These are phyloP conservation scores for Brachionus manjavacas DNA, from an alignment of 1,140 invertebrate genomes.

Conservation along the genomic window DNA sequence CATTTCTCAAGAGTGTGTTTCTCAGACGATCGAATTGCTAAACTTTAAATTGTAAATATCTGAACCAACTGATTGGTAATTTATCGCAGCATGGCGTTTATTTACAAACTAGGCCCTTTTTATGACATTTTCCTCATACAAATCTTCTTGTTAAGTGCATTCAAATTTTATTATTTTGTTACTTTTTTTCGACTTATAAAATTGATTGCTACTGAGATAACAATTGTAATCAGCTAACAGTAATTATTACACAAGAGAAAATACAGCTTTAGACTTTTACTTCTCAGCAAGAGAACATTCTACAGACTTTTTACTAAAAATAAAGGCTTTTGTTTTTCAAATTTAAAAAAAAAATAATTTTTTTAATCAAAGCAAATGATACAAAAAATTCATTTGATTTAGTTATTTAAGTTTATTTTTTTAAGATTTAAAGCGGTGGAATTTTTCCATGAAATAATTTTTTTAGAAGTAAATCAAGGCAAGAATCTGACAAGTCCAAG, in stretches of 20 bases:
- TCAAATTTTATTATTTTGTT: neutral
- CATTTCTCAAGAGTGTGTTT: neutral
- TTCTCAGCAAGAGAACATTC: no score
- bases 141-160: conserved; percentile 9
- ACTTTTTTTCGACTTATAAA: neutral
- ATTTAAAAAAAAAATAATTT: no score
- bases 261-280: neutral
- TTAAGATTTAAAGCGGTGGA: no score
- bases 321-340: no score
- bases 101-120: neutral
- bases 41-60: neutral
- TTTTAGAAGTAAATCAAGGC: no score
- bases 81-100: conserved; percentile 9
- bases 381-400: no score
- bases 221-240: neutral
- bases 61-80: neutral
- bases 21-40: conserved; percentile 15
- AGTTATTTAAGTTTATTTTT: no score
- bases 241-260: neutral
- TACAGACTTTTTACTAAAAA: no score
- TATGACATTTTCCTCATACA: neutral
- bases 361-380: no score
- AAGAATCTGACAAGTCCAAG: no score
- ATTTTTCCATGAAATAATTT: no score
- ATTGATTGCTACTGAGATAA: neutral